Evolutionary conservation across 1,140 invertebrate genomes (phyloP).

Genomic region (Pantala flavescens): DNA sequence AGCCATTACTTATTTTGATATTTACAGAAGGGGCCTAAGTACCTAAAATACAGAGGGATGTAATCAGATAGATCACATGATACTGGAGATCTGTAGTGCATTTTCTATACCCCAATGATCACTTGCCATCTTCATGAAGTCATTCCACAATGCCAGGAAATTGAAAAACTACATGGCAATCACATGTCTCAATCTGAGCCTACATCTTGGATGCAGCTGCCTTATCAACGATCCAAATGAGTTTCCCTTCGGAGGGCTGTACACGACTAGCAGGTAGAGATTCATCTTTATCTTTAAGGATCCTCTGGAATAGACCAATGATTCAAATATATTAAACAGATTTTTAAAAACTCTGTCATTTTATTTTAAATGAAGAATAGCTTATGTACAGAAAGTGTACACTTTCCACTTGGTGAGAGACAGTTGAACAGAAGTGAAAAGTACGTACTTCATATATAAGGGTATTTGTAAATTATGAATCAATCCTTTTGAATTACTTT

Average conservation of each 20-base stretch:
- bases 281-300: conserved; percentile 58
- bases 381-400: no score
- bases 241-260: conserved; percentile 51
- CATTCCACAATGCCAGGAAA: not conserved
- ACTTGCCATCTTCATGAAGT: not conserved
- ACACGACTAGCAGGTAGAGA: conserved; percentile 59
- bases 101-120: not conserved
- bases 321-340: conserved; percentile 18
- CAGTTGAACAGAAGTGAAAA: no score
- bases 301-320: conserved; percentile 46
- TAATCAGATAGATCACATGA: not conserved
- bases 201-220: conserved; percentile 43
- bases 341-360: not conserved
- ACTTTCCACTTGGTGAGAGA: no score
- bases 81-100: not conserved
- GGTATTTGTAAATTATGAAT: no score
- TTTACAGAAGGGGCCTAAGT: not conserved
- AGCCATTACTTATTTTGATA: not conserved
- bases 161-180: not conserved
- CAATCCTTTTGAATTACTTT: no score
- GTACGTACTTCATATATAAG: no score
- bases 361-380: not conserved
- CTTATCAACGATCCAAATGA: conserved; percentile 72
- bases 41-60: not conserved
- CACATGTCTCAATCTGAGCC: not conserved